Evolutionary conservation across 2,888 invertebrate genomes (phyloP).

Genomic region (Bembecia ichneumoniformis): DNA sequence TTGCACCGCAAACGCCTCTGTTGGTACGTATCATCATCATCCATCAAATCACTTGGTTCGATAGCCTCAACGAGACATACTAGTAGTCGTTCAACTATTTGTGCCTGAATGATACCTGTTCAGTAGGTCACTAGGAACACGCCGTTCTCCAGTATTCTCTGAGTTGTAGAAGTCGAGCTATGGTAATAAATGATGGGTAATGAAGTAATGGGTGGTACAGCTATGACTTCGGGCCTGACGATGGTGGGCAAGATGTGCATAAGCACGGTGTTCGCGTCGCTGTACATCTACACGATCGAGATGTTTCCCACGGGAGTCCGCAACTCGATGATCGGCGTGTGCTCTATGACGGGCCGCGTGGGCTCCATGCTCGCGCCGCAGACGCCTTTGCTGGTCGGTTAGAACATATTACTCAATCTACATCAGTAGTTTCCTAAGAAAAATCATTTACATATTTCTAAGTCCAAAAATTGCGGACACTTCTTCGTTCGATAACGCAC

Average conservation of each 20-base stretch:
- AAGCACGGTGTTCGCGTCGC: constrained; percentile 70
- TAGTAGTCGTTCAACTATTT: too few relatives aligned
- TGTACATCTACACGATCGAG: constrained; percentile 76
- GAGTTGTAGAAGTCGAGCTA: too few relatives aligned
- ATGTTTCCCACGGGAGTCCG: constrained; percentile 74
- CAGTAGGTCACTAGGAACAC: too few relatives aligned
- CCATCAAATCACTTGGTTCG: too few relatives aligned
- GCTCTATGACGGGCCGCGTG: constrained; percentile 74
- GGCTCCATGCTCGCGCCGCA: constrained; percentile 76
- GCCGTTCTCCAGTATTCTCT: too few relatives aligned
- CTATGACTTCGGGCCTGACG: constrained; percentile 10
- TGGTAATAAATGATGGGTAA: too few relatives aligned
- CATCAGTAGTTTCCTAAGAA: neutral
- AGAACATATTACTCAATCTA: neutral
- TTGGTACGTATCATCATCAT: constrained; percentile 58
- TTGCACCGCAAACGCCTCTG: constrained; percentile 78
- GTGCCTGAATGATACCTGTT: too few relatives aligned
- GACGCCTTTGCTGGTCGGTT: constrained; percentile 73
- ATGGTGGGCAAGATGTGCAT: constrained; percentile 73
- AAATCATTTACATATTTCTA: too few relatives aligned
- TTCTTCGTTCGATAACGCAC: too few relatives aligned
- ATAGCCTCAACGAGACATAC: neutral
- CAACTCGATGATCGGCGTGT: constrained; percentile 69
- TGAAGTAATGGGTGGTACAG: too few relatives aligned
- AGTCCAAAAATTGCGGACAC: too few relatives aligned